These are phyloP conservation scores for Drosophila leonis DNA, from an alignment of 2,888 invertebrate species.

Conservation along the genomic window DNA sequence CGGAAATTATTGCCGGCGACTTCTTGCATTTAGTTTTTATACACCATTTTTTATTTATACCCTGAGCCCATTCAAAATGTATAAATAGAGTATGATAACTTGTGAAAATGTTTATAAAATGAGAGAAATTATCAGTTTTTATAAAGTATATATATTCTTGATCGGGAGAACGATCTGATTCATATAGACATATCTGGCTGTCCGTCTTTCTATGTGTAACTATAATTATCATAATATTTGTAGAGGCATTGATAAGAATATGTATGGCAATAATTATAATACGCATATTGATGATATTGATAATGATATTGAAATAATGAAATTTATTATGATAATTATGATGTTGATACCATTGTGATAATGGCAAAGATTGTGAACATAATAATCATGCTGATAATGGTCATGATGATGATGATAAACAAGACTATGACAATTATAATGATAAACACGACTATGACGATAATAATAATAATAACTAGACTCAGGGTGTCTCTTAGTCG, in stretches of 20 bases:
- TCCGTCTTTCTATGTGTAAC: not conserved
- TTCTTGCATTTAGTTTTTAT: constrained; percentile 55
- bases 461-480: too few species aligned
- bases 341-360: not conserved
- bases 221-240: not conserved
- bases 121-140: fast-evolving
- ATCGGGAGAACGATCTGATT: not conserved
- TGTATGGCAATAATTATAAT: not conserved
- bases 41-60: constrained; percentile 9
- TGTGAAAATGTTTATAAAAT: not conserved
- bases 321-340: not conserved
- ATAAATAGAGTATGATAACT: not conserved
- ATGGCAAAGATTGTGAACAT: not conserved
- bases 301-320: not conserved
- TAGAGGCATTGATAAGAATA: not conserved
- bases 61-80: not conserved
- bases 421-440: not conserved
- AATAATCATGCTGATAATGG: too few species aligned
- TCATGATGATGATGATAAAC: not conserved
- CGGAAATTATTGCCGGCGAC: constrained; percentile 75
- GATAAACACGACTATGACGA: not conserved
- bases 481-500: not conserved
- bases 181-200: too few species aligned
- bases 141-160: not conserved
- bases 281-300: not conserved